phyloP scores from a whole-genome alignment of 2,797 vertebrate genomes.

The Acrossocheilus fasciatus region DNA sequence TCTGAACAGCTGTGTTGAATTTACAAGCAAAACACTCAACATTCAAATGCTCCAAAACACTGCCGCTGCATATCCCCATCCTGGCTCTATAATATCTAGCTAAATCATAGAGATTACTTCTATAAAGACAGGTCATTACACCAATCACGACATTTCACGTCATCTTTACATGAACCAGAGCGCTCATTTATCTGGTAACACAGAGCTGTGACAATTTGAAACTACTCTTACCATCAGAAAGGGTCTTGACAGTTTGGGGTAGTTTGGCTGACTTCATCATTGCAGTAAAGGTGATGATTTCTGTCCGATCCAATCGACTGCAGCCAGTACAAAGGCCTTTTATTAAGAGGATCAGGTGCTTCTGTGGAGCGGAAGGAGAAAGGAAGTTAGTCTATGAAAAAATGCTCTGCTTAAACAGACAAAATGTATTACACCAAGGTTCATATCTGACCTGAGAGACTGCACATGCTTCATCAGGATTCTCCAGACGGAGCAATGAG shows the following conservation, averaged over 20 bases:
- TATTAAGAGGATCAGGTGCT: slow-evolving; percentile 98
- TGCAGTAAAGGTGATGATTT: slow-evolving; percentile 98
- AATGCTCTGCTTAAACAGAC: background rate
- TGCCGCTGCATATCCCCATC: background rate
- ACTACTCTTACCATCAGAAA: slow-evolving; percentile 90
- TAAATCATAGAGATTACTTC: slow-evolving; percentile 2
- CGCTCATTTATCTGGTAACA: background rate
- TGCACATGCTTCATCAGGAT: slow-evolving; percentile 97
- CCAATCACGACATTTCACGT: background rate
- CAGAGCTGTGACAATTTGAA: background rate
- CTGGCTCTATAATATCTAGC: background rate
- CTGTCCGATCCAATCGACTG: slow-evolving; percentile 96
- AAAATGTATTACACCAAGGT: background rate
- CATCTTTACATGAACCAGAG: background rate
- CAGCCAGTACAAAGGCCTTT: slow-evolving; percentile 98
- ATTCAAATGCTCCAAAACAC: slow-evolving; percentile 8
- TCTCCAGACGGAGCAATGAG: slow-evolving; percentile 93
- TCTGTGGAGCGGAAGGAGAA: slow-evolving; percentile 75
- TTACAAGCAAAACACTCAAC: background rate
- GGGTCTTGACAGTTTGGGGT: slow-evolving; percentile 97
- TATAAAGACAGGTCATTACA: slow-evolving; percentile 16
- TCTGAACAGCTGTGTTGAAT: slow-evolving; percentile 27
- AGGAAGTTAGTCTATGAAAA: background rate
- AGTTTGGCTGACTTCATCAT: slow-evolving; percentile 99
- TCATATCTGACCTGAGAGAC: slow-evolving; percentile 92